A percentile compares a stretch with the other conserved stretches of the same genome.
phyloP scores from a whole-genome alignment of 1,140 invertebrate species.

The Trichoplusia ni region DNA sequence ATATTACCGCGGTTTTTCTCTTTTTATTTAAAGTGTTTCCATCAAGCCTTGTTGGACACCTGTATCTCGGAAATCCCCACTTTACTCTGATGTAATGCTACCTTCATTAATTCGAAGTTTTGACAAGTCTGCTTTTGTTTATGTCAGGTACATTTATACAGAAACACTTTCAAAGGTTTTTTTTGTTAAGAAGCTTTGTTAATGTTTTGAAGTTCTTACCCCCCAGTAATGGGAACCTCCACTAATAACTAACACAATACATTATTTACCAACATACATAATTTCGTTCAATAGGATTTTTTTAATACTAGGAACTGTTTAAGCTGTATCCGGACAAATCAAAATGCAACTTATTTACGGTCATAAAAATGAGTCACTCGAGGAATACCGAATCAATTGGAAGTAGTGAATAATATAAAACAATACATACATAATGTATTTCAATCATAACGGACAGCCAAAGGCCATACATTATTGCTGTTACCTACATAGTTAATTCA shows the following conservation, averaged over 20 bases:
- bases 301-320: no score
- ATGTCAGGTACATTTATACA: not conserved
- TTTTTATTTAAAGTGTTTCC: constrained; percentile 34
- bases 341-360: no score
- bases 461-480: not conserved
- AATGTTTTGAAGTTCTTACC: no score
- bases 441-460: not conserved
- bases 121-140: constrained; percentile 15
- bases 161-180: not conserved
- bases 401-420: no score
- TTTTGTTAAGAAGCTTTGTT: not conserved
- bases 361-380: no score
- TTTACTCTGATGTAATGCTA: constrained; percentile 8
- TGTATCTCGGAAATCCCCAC: constrained; percentile 20
- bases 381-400: no score
- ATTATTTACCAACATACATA: no score
- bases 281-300: no score
- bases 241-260: no score
- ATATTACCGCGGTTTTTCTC: constrained; percentile 8
- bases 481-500: not conserved
- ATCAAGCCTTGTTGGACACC: constrained; percentile 25
- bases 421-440: no score
- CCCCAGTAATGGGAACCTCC: no score
- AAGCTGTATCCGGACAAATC: no score
- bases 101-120: constrained; percentile 1